Evolutionary conservation across 2,113 vertebrate species (phyloP).

Genomic region (Buteo buteo): DNA sequence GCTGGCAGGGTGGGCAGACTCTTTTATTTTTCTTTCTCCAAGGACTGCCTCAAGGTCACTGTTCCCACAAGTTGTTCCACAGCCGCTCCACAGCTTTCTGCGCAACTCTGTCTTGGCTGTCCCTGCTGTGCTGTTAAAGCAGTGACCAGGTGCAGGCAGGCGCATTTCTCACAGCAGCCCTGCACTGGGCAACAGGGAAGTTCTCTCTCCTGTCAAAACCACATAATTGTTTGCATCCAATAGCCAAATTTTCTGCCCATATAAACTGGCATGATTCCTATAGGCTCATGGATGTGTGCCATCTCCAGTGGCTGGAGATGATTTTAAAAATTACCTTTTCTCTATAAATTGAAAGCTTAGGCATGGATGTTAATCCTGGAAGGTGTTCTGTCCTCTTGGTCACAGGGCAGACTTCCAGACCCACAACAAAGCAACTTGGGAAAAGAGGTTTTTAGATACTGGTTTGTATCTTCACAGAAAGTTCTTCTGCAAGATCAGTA

Average conservation of each 20-base stretch:
- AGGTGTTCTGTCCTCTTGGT: background rate
- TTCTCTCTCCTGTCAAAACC: background rate
- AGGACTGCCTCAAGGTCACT: background rate
- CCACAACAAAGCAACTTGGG: background rate
- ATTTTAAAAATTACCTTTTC: background rate
- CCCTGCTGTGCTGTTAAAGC: background rate
- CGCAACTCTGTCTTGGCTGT: accelerated
- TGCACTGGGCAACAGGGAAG: background rate
- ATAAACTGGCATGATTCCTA: background rate
- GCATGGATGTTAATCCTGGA: background rate
- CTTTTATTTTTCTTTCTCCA: background rate
- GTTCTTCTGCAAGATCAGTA: background rate
- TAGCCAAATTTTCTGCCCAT: background rate
- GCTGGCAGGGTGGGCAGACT: background rate
- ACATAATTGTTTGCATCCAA: background rate
- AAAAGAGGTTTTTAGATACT: background rate
- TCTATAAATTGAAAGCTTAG: background rate
- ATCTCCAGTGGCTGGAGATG: background rate
- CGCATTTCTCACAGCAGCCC: background rate
- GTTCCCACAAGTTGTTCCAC: background rate
- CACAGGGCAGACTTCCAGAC: background rate
- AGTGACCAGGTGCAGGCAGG: background rate
- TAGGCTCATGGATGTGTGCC: background rate
- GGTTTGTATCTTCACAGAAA: background rate
- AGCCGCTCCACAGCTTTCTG: background rate